These are phyloP conservation scores for Rhodinocichla rosea DNA, from an alignment of 2,113 vertebrate species.

Conservation along the genomic window DNA sequence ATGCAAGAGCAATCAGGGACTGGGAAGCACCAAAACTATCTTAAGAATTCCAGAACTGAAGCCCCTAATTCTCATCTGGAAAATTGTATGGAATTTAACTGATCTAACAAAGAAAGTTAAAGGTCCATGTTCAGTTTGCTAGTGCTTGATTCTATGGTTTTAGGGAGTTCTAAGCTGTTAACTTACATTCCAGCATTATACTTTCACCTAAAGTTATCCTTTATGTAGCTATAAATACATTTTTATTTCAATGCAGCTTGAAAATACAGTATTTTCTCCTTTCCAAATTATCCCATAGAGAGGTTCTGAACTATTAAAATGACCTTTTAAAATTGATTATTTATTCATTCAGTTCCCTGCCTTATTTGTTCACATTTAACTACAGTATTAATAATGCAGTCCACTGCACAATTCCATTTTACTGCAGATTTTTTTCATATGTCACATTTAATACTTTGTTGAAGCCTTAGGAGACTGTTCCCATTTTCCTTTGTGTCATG, in stretches of 20 bases:
- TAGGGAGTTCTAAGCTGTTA: neutral
- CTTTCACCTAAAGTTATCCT: neutral
- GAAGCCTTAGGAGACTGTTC: conserved; percentile 24
- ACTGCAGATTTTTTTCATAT: conserved; percentile 15
- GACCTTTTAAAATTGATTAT: conserved; percentile 37
- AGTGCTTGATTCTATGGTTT: neutral
- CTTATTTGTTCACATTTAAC: conserved; percentile 60
- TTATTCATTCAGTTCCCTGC: conserved; percentile 37
- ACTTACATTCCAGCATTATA: neutral
- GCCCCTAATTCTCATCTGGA: neutral
- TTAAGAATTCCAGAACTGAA: neutral
- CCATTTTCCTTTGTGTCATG: neutral
- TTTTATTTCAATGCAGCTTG: neutral
- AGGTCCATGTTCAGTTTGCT: neutral
- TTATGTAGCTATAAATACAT: neutral
- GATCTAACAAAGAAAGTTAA: neutral
- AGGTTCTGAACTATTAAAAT: conserved; percentile 4
- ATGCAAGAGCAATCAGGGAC: neutral
- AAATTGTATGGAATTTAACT: neutral
- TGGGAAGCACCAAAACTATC: neutral
- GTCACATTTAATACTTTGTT: neutral
- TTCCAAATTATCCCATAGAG: conserved; percentile 5
- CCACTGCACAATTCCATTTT: conserved; percentile 31
- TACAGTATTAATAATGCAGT: conserved; percentile 34
- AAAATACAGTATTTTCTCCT: neutral